These are phyloP conservation scores for Drosophila ercepeae DNA, from an alignment of 1,140 invertebrate species.

Conservation along the genomic window DNA sequence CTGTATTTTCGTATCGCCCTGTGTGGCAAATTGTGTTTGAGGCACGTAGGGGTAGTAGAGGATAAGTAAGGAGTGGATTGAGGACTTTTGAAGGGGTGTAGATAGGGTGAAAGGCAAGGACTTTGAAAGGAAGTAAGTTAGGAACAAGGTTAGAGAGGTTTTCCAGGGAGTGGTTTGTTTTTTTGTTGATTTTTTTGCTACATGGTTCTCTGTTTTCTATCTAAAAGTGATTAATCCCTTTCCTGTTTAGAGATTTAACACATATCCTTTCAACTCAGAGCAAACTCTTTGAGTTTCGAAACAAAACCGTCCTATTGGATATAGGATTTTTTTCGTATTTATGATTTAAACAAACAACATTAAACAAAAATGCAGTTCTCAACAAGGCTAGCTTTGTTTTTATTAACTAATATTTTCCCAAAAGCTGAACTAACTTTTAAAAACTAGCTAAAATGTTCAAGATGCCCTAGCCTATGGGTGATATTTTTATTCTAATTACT, in stretches of 20 bases:
- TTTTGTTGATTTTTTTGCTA: neutral
- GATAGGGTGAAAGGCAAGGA: too few relatives aligned
- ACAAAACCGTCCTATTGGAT: too few relatives aligned
- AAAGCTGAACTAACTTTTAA: neutral
- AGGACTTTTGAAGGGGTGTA: too few relatives aligned
- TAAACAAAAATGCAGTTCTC: too few relatives aligned
- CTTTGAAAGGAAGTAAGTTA: too few relatives aligned
- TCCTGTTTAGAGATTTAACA: neutral
- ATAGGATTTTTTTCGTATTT: too few relatives aligned
- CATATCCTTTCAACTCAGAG: neutral
- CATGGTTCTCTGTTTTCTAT: neutral
- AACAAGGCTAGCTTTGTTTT: neutral
- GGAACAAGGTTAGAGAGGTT: neutral
- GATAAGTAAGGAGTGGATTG: neutral
- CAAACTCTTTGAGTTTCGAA: too few relatives aligned
- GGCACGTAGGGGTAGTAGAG: neutral
- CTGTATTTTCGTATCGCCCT: neutral
- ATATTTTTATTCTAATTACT: neutral
- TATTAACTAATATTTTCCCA: neutral
- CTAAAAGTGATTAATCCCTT: neutral
- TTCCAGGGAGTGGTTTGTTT: neutral
- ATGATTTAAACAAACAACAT: neutral
- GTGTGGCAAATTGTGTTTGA: neutral
- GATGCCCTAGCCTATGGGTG: neutral
- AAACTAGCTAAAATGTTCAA: conserved; percentile 3